Evolutionary conservation across 2,797 vertebrate genomes (phyloP), one percentile per base, ranked within the genome.

Genomic region (Crenuchus spilurus): DNA sequence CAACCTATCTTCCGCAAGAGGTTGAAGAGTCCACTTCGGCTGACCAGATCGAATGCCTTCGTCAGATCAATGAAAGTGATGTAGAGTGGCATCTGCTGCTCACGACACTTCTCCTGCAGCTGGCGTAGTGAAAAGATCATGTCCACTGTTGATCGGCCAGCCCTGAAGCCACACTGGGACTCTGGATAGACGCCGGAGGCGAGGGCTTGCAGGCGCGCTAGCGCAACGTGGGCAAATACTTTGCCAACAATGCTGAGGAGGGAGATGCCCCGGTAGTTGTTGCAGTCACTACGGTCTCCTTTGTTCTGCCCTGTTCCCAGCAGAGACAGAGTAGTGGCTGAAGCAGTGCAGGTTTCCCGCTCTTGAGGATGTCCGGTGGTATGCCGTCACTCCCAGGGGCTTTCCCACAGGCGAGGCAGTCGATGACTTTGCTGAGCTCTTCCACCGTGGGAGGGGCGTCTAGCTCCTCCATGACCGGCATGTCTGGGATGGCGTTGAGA

Each of bases 201-300:
- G 1, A 72, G 68, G 0, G 4, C 3, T 6, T 57, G 74, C n/a
- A 65, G 60, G 22, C 5, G 13, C 0, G 1, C 9, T 1, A 76
- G 20, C 3, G 48, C 10, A 9, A 66, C 49, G 1, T 11, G 31
- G 11, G 44, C 18, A 2, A 69, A 74, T 4, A 57, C 14, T 8
- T 78, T 69, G 0, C 57, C 42, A 10, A 49, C 16, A 11, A 37
- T 66, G 42, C 31, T 79, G 6, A 72, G 72, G 11, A 79, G 35
- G 42, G 35, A 79, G 46, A 75, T 75, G 65, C 51, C 60, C 46
- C n/a, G n/a, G n/a, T n/a, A n/a, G n/a, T n/a, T n/a, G n/a, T n/a
- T n/a, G n/a, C n/a, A n/a, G n/a, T n/a, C 3, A 0, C 7, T 78
- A 2, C 11, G 33, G 4, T 74, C 64, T 18, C 44, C 16, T 30